Evolutionary conservation across 2,888 invertebrate genomes (phyloP).

Genomic region (Mythimna lalbum): DNA sequence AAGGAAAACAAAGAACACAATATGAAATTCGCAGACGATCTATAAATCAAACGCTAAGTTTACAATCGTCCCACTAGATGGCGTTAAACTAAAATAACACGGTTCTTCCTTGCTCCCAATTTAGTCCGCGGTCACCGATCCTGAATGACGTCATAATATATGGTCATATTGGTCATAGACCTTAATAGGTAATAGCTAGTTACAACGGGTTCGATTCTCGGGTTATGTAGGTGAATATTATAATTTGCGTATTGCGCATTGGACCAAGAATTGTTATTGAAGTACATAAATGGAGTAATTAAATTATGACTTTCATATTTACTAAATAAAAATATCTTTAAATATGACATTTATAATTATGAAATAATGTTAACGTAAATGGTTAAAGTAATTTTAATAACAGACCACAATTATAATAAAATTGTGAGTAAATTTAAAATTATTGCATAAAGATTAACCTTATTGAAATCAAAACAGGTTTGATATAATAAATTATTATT

Average conservation of each 20-base stretch:
- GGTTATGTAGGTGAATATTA: slow-evolving; percentile 7
- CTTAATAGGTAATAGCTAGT: slow-evolving; percentile 32
- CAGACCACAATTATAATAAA: not conserved
- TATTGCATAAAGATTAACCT: not conserved
- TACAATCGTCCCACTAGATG: slow-evolving; percentile 47
- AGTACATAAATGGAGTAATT: not conserved
- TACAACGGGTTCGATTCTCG: slow-evolving; percentile 28
- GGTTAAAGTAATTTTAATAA: not conserved
- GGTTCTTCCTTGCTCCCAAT: slow-evolving; percentile 55
- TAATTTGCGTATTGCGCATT: not conserved
- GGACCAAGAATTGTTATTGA: not conserved
- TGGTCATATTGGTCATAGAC: slow-evolving; percentile 39
- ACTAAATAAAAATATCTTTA: not conserved
- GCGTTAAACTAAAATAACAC: slow-evolving; percentile 43
- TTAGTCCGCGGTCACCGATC: slow-evolving; percentile 54
- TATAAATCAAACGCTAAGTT: slow-evolving; percentile 41
- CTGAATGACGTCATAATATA: slow-evolving; percentile 43
- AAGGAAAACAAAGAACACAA: slow-evolving; percentile 12
- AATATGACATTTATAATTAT: not conserved
- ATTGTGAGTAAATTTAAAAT: slow-evolving; percentile 3
- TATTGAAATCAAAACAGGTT: slow-evolving; percentile 30
- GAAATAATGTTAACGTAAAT: not conserved
- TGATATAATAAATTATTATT: not conserved
- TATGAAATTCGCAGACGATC: slow-evolving; percentile 33
- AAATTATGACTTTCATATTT: not conserved